Base-by-base conservation (phyloP, 2,113 vertebrate species). In the Phyllopteryx taeniolatus region DNA sequence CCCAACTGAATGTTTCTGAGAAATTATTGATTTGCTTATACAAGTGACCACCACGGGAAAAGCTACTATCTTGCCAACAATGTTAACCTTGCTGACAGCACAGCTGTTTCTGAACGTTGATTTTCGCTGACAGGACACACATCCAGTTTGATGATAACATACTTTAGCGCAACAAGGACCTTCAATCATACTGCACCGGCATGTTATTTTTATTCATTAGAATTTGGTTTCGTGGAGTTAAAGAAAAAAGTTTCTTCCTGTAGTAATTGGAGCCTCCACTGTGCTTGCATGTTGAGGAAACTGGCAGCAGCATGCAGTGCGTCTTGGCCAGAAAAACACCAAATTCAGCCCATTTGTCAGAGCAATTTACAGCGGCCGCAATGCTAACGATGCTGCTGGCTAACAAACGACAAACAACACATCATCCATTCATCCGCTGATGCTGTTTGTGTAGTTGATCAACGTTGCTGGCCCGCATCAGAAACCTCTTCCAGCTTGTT, bases 321-420 rank as follows among this genome's bases (percentile, higher is more conserved):
- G 33, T 62, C 33, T 62, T 62, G 60, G 60, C 60, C 60, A 62
- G 60, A 62, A 33, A 42, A 39, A 63, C 15, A 11, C 35, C 15
- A 33, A 63, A 39, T 63, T 63, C 61, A 63, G 35, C 35, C 61
- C 61, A 63, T 63, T 63, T 63, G 35, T 63, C 61, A 63, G 61
- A 3, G 10, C 19, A 63, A 51, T n/a, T 43, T 8, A 43, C 7
- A 12, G 17, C 35, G 7, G 15, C 59, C 2, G 33, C 59, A 61
- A 31, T 35, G 31, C 59, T 12, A 63, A 63, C 61, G 19, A 43
- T n/a, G 3, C 61, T n/a, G 9, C 39, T 63, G 39, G 61, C 61
- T 42, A n/a, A 63, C 17, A 43, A 43, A 63, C 19, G n/a, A 35
- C 31, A 61, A 39, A 31, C 35, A 63, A 42, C 39, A 63, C 39